Base-by-base conservation (phyloP, 2,113 vertebrate species). In the Hippocampus comes region DNA sequence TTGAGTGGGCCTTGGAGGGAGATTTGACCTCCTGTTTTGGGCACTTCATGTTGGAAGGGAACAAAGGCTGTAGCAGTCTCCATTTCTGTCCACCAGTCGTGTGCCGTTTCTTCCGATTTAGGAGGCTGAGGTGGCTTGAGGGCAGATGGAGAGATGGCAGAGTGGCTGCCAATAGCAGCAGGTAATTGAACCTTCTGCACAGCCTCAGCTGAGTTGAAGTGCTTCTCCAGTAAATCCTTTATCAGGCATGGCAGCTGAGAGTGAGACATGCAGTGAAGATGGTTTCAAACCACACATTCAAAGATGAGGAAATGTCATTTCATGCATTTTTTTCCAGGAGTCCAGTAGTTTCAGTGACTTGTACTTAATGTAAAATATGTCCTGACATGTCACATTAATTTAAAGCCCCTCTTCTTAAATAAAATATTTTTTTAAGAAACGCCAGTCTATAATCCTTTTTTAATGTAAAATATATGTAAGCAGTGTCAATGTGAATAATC, bases 241-340 rank as follows among this genome's bases (percentile, higher is more conserved):
- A 91, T 88, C 75, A 92, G 79, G 55, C 83, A 82, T 0, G 91
- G 87, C 27, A 91, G 82, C 92, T 92, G 75, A 46, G 30, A 51
- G 21, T 20, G 30, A 79, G 12, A 84, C 42, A 75, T 7, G 69
- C 27, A 75, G 34, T 10, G 21, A 23, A 57, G 0, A 49, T 59
- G 48, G 69, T 17, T 18, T 57, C n/a, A 30, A 2, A 64, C 7
- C 1, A 25, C 10, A 30, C n/a, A 30, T n/a, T n/a, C 20, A 63
- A 67, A 53, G 3, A 68, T 18, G 4, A 72, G 34, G 17, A 59
- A 64, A 60, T 23, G 55, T 25, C 9, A 59, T 25, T 56, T n/a
- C 18, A 17, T 61, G 27, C 21, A 55, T n/a, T 55, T 21, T 55
- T 9, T 9, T 53, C 9, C 21, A 0, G 5, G 51, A 55, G 7